A percentile compares a stretch with the other conserved stretches of the same genome.
These are phyloP conservation scores for Conops quadrifasciatus DNA, from an alignment of 2,888 invertebrate genomes.

Conservation along the genomic window DNA sequence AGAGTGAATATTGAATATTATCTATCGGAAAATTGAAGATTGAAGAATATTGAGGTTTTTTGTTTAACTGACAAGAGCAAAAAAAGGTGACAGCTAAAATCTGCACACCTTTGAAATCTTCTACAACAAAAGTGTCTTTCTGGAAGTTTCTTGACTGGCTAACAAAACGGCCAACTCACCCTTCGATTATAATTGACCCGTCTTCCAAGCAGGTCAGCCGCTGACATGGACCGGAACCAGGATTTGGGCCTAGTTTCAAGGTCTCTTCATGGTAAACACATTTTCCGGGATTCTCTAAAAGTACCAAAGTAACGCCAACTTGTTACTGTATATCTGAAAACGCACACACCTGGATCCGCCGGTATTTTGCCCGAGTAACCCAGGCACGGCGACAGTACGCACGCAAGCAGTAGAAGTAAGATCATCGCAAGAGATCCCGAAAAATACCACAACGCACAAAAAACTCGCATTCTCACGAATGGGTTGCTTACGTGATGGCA, in stretches of 20 bases:
- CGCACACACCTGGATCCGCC: conserved; percentile 52
- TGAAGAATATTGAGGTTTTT: too few relatives aligned
- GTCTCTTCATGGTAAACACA: conserved; percentile 59
- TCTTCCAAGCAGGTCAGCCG: conserved; percentile 57
- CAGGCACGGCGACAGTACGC: neutral
- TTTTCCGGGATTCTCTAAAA: conserved; percentile 53
- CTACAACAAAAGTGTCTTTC: too few relatives aligned
- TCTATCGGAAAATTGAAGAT: too few relatives aligned
- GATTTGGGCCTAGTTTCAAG: conserved; percentile 53
- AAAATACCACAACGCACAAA: conserved; percentile 2
- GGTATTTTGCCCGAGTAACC: conserved; percentile 53
- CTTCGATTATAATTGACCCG: conserved; percentile 59
- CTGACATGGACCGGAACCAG: conserved; percentile 58
- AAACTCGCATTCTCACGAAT: conserved; percentile 13
- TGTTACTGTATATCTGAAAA: neutral
- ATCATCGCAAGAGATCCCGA: neutral
- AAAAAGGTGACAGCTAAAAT: too few relatives aligned
- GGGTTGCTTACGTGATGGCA: neutral
- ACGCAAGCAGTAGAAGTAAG: neutral
- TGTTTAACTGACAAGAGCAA: too few relatives aligned
- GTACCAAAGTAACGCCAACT: neutral
- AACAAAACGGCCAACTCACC: conserved; percentile 58
- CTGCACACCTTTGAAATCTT: too few relatives aligned
- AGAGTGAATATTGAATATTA: too few relatives aligned
- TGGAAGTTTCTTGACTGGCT: too few relatives aligned